A percentile compares a stretch with the other conserved stretches of the same genome.
Evolutionary conservation across 2,797 vertebrate genomes (phyloP).

Genomic region (Coregonus suidteri): DNA sequence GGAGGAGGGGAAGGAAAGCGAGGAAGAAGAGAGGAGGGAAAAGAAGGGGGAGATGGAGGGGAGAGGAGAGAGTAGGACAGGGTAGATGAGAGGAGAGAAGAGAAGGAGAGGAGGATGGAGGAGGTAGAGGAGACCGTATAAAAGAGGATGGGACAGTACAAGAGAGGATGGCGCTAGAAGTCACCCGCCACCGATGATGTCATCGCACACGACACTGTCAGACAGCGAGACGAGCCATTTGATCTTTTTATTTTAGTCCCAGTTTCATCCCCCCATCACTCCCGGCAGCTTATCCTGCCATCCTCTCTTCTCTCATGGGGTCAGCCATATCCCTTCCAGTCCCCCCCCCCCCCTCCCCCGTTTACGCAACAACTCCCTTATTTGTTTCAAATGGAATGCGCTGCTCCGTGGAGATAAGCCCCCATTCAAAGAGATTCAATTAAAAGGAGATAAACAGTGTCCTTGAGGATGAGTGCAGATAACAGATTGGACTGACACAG

Average conservation of each 20-base stretch:
- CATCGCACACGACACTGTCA: slow-evolving; percentile 60
- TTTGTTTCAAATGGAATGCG: slow-evolving; percentile 36
- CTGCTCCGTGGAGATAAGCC: slow-evolving; percentile 69
- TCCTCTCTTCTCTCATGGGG: slow-evolving; percentile 14
- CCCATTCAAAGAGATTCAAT: slow-evolving; percentile 78
- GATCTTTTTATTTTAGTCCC: slow-evolving; percentile 65
- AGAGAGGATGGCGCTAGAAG: slow-evolving; percentile 17
- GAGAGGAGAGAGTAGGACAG: neutral
- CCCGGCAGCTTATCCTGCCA: slow-evolving; percentile 33
- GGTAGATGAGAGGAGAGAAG: no score
- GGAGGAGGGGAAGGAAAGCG: neutral
- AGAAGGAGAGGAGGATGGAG: neutral
- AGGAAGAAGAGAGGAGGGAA: slow-evolving; percentile 20
- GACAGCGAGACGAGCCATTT: slow-evolving; percentile 63
- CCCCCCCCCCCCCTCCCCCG: slow-evolving; percentile 27
- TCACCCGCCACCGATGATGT: slow-evolving; percentile 66
- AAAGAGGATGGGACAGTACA: slow-evolving; percentile 23
- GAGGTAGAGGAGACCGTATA: neutral
- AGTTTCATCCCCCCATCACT: slow-evolving; percentile 44
- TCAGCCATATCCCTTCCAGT: slow-evolving; percentile 41
- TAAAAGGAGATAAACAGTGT: slow-evolving; percentile 80
- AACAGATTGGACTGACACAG: slow-evolving; percentile 82
- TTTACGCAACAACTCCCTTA: slow-evolving; percentile 73
- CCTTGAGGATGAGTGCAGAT: slow-evolving; percentile 81
- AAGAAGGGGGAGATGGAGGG: neutral